These are phyloP conservation scores for Drosophila guanche DNA, from an alignment of 1,140 invertebrate species.

Conservation along the genomic window DNA sequence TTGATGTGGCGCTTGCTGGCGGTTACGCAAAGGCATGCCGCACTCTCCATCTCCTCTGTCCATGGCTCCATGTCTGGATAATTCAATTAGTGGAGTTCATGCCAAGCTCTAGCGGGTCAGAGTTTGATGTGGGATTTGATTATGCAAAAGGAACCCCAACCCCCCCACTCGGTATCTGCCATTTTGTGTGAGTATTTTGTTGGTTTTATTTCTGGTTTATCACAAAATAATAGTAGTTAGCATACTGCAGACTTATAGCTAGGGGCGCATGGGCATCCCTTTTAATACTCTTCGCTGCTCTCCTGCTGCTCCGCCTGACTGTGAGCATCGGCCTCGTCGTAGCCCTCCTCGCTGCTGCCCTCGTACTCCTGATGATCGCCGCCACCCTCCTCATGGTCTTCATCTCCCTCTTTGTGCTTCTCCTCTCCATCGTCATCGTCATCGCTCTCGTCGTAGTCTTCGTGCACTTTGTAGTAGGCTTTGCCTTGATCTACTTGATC, in stretches of 20 bases:
- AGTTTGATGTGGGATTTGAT: slow-evolving; percentile 24
- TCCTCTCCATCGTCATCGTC: slow-evolving; percentile 29
- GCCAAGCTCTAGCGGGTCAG: slow-evolving; percentile 34
- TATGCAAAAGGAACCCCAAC: slow-evolving; percentile 26
- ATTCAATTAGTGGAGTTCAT: slow-evolving; percentile 66
- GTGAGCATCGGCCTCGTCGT: slow-evolving; percentile 60
- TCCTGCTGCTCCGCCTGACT: slow-evolving; percentile 61
- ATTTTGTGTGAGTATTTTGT: background rate
- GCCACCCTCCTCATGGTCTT: slow-evolving; percentile 39
- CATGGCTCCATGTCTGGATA: slow-evolving; percentile 36
- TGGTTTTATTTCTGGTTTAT: slow-evolving; percentile 32
- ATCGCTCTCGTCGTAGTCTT: slow-evolving; percentile 48
- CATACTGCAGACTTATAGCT: no score
- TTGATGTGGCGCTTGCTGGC: slow-evolving; percentile 37
- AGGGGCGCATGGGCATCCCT: background rate
- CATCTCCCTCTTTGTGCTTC: slow-evolving; percentile 26
- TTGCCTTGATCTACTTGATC: slow-evolving; percentile 18
- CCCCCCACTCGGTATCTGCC: background rate
- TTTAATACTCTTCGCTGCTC: slow-evolving; percentile 64
- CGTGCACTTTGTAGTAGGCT: slow-evolving; percentile 63
- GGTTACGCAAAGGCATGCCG: slow-evolving; percentile 45
- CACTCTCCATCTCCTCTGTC: background rate
- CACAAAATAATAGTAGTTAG: slow-evolving; percentile 22
- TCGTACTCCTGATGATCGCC: slow-evolving; percentile 69
- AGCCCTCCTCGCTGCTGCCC: slow-evolving; percentile 77